phyloP scores from a whole-genome alignment of 2,888 invertebrate species.

The Ectropis crepuscularia region DNA sequence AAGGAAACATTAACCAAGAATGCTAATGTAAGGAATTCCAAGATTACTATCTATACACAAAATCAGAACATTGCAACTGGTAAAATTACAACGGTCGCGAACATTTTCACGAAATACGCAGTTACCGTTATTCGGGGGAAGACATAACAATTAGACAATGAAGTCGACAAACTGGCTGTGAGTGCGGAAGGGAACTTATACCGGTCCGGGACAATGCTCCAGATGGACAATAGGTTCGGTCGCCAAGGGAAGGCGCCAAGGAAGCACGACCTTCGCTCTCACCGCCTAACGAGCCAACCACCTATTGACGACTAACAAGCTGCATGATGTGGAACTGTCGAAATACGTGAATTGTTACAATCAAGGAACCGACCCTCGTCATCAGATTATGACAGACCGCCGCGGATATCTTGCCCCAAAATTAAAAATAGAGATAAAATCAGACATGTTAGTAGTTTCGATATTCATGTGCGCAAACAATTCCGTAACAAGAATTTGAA shows the following conservation, averaged over 20 bases:
- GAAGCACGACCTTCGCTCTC: slow-evolving; percentile 52
- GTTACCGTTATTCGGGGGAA: slow-evolving; percentile 43
- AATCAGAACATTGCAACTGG: slow-evolving; percentile 21
- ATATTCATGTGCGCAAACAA: slow-evolving; percentile 20
- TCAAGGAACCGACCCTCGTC: slow-evolving; percentile 66
- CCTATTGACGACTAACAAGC: slow-evolving; percentile 64
- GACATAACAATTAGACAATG: slow-evolving; percentile 56
- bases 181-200: slow-evolving; percentile 64
- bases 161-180: slow-evolving; percentile 52
- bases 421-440: slow-evolving; percentile 18
- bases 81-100: slow-evolving; percentile 24
- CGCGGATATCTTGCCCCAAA: slow-evolving; percentile 34
- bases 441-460: slow-evolving; percentile 21
- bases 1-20: slow-evolving; percentile 28
- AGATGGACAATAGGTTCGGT: slow-evolving; percentile 62
- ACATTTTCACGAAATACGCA: slow-evolving; percentile 32
- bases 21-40: slow-evolving; percentile 26
- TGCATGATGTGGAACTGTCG: slow-evolving; percentile 59
- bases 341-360: slow-evolving; percentile 63
- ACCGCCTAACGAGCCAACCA: slow-evolving; percentile 57
- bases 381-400: slow-evolving; percentile 60
- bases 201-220: slow-evolving; percentile 64
- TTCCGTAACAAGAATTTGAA: slow-evolving; percentile 39
- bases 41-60: slow-evolving; percentile 26
- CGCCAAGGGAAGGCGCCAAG: slow-evolving; percentile 57